Evolutionary conservation across 92 coral and sea anemone species (phyloP).

Genomic region (Porites rus): DNA sequence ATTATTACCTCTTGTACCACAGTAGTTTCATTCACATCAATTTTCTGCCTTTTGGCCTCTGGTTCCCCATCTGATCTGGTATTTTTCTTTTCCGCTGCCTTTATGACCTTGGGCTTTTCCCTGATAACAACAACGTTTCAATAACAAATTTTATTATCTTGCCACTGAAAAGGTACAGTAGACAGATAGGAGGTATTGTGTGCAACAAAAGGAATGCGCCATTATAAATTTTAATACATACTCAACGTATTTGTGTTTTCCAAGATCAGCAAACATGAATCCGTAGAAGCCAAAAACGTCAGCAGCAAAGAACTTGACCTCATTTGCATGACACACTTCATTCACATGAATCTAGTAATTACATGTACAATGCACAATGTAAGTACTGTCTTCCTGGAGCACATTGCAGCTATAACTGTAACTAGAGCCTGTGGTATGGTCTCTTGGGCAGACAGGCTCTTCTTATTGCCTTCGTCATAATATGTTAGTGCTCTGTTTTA

Average conservation of each 20-base stretch:
- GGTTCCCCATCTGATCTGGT: conserved; percentile 68
- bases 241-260: conserved; percentile 95
- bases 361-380: conserved; percentile 8
- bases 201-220: no score
- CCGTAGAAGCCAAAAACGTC: conserved; percentile 99
- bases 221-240: conserved; percentile 26
- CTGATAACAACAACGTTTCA: conserved; percentile 21
- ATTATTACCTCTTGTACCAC: conserved; percentile 79
- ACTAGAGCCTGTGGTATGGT: no score
- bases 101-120: conserved; percentile 66
- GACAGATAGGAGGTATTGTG: neutral
- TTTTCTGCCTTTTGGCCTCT: conserved; percentile 65
- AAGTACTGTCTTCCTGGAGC: no score
- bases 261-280: conserved; percentile 95
- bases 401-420: no score
- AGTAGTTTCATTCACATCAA: conserved; percentile 70
- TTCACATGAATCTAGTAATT: no score
- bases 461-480: no score
- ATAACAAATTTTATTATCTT: no score
- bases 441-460: no score
- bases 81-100: conserved; percentile 55
- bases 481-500: no score
- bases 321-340: conserved; percentile 76
- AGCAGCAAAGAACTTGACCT: conserved; percentile 89
- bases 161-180: neutral